Evolutionary conservation across 2,113 vertebrate species (phyloP), one percentile per base, ranked within the genome.

Genomic region (Sinocyclocheilus grahami): DNA sequence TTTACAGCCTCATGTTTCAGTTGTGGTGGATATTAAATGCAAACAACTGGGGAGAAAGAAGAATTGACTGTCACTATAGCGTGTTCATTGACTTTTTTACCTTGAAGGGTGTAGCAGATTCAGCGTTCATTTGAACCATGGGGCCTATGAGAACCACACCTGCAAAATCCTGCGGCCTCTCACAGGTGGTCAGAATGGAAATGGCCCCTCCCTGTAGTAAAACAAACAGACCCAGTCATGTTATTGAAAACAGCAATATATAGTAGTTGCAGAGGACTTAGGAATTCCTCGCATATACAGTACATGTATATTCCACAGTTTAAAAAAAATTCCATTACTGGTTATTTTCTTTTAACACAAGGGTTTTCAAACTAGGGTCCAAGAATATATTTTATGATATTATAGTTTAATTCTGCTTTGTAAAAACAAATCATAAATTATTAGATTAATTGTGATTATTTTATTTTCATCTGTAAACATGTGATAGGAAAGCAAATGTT

Each of bases 21-120:
- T 37, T 30, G 14, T 5, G 75, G 33, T 20, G 3, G 16, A 2
- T 22, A 11, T 58, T 60, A 37, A 37, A 79, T 60, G 55, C 20
- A 13, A 39, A 60, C 30, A 78, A 58, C 10, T 60, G 20, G 20
- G 11, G 6, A 62, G 30, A 62, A 80, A 80, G 33, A 75, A 7
- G n/a, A 24, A 75, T n/a, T 74, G 39, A 11, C 71, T 46, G 9
- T 60, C 33, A 79, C 16, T 60, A 13, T n/a, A n/a, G 20, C 14
- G 3, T 80, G 55, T 46, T 42, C 22, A 18, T 30, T 48, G 39
- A 0, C 8, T 55, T 14, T 14, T 24, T 16, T 89, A 98, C 97
- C 97, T 99, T 99, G 90, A 97, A 96, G 8, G 97, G 96, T 3
- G 98, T 97, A 13, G 97, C 97, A 0, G 96, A 97, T 65, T 99